Evolutionary conservation across 2,888 invertebrate species (phyloP).

Genomic region (Schizotus pectinicornis): DNA sequence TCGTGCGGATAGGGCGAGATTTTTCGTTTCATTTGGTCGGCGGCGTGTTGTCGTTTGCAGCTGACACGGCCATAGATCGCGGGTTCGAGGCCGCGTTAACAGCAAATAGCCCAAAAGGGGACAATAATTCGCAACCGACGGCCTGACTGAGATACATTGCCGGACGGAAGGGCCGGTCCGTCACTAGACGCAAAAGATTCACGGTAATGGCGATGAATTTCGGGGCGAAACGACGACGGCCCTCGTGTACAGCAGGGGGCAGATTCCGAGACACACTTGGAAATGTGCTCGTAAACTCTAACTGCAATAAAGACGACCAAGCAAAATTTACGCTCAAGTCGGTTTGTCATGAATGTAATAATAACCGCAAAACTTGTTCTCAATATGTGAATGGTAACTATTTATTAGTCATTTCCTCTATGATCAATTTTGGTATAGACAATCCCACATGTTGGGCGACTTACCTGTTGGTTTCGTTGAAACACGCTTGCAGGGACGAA

Average conservation of each 20-base stretch:
- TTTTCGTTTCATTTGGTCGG: slow-evolving; percentile 43
- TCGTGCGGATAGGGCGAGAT: slow-evolving; percentile 28
- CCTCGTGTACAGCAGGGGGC: slow-evolving; percentile 12
- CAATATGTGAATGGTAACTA: too few species aligned
- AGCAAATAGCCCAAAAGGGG: slow-evolving; percentile 56
- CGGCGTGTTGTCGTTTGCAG: slow-evolving; percentile 45
- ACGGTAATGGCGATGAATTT: slow-evolving; percentile 41
- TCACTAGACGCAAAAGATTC: slow-evolving; percentile 38
- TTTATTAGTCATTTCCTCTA: too few species aligned
- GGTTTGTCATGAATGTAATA: too few species aligned
- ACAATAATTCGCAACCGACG: slow-evolving; percentile 53
- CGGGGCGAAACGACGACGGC: slow-evolving; percentile 20
- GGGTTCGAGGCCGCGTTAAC: slow-evolving; percentile 53
- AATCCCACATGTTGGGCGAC: too few species aligned
- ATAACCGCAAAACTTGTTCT: too few species aligned
- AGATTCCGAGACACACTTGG: slow-evolving; percentile 27
- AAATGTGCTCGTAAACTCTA: not conserved
- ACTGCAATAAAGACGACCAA: too few species aligned
- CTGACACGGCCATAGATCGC: slow-evolving; percentile 52
- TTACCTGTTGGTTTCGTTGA: too few species aligned
- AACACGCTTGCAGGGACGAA: too few species aligned
- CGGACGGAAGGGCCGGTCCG: slow-evolving; percentile 28
- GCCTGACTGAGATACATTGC: slow-evolving; percentile 50
- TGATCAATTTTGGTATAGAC: too few species aligned
- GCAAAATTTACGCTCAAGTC: too few species aligned